A percentile compares a stretch with the other conserved stretches of the same genome.
Conservation (phyloP, 2,888 invertebrate genomes). For the Linnaemya vulpina region DNA sequence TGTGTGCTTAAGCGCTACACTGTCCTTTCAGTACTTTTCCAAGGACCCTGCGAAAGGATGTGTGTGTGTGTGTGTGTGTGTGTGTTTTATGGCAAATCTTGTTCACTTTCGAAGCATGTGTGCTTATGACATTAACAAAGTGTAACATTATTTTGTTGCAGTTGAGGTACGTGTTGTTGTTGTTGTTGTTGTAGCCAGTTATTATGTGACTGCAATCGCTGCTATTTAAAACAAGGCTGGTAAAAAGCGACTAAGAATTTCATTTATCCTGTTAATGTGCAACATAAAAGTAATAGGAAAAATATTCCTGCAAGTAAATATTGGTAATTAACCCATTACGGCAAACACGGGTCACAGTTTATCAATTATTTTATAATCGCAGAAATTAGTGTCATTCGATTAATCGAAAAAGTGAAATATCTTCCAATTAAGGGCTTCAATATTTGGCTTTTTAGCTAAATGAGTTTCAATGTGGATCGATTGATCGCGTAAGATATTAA, state of each 20-base stretch:
- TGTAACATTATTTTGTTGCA: slow-evolving; percentile 39
- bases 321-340: neutral
- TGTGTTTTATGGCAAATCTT: slow-evolving; percentile 62
- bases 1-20: neutral
- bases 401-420: too few relatives aligned
- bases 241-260: slow-evolving; percentile 31
- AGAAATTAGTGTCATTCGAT: too few relatives aligned
- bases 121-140: slow-evolving; percentile 59
- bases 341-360: too few relatives aligned
- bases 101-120: slow-evolving; percentile 53
- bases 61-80: too few relatives aligned
- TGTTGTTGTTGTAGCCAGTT: neutral
- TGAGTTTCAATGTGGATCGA: too few relatives aligned
- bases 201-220: slow-evolving; percentile 21
- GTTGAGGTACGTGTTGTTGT: slow-evolving; percentile 1
- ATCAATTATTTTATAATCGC: too few relatives aligned
- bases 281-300: slow-evolving; percentile 8
- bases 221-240: slow-evolving; percentile 25
- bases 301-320: neutral
- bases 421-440: too few relatives aligned
- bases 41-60: slow-evolving; percentile 23
- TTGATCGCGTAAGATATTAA: too few relatives aligned
- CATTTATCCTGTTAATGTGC: slow-evolving; percentile 26
- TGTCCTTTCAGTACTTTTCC: slow-evolving; percentile 34
- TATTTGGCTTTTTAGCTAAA: too few relatives aligned